These are phyloP conservation scores for Drosophila cognata DNA, from an alignment of 2,888 invertebrate genomes.

Conservation along the genomic window DNA sequence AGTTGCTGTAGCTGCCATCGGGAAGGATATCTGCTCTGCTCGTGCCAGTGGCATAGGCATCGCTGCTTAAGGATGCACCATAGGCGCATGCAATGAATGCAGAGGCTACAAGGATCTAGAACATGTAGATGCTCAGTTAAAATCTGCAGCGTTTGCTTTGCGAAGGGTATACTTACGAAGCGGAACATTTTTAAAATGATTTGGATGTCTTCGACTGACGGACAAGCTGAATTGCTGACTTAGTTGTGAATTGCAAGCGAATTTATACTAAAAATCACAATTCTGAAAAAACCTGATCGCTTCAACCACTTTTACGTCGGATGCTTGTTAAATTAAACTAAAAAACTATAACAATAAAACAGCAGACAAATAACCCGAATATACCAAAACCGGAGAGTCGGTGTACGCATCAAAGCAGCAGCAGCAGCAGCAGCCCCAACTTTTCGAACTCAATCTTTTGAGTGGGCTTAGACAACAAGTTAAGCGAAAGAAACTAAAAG, in stretches of 20 bases:
- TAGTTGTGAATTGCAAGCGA: constrained; percentile 31
- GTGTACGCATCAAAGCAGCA: constrained; percentile 29
- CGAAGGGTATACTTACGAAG: constrained; percentile 58
- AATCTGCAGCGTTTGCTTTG: background rate
- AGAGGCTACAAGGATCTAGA: constrained; percentile 64
- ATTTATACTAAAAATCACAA: constrained; percentile 64
- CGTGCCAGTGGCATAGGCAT: constrained; percentile 53
- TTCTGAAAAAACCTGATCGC: constrained; percentile 60
- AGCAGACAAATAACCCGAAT: constrained; percentile 38
- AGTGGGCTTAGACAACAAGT: constrained; percentile 43
- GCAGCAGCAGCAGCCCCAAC: background rate
- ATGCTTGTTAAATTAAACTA: constrained; percentile 73
- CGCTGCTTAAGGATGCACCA: constrained; percentile 41
- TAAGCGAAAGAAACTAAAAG: constrained; percentile 44
- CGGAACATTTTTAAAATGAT: constrained; percentile 67
- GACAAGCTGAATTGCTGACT: constrained; percentile 60
- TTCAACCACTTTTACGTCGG: constrained; percentile 47
- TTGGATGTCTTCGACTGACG: constrained; percentile 43
- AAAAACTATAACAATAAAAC: constrained; percentile 71
- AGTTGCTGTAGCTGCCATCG: constrained; percentile 85
- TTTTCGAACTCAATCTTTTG: constrained; percentile 20
- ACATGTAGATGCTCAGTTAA: background rate
- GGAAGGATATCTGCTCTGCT: constrained; percentile 55
- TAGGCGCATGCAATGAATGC: constrained; percentile 60
- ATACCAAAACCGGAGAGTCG: constrained; percentile 53